These are phyloP conservation scores for Lamprotornis superbus DNA, from an alignment of 2,113 vertebrate species.

Conservation along the genomic window DNA sequence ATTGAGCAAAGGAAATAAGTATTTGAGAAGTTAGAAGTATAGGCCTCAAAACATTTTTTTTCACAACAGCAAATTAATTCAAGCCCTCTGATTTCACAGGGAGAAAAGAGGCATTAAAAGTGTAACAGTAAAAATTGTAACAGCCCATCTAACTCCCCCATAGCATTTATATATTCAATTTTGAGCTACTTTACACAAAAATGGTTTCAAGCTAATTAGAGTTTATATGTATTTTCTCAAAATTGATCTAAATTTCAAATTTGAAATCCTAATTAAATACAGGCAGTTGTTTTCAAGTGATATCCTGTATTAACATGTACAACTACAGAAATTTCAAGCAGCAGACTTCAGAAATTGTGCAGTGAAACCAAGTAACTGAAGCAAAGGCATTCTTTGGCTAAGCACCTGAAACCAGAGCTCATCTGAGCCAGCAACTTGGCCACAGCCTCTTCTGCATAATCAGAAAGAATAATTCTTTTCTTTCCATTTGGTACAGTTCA, in stretches of 20 bases:
- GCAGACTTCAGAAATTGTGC: not conserved
- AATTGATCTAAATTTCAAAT: not conserved
- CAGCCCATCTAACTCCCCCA: not conserved
- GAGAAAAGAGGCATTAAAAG: not conserved
- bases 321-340: not conserved
- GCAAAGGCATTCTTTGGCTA: not conserved
- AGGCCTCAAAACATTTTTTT: not conserved
- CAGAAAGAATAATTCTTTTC: not conserved
- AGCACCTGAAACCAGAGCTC: conserved; percentile 14
- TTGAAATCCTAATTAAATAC: not conserved
- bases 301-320: not conserved
- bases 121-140: not conserved
- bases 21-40: not conserved
- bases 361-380: not conserved
- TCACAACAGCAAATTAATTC: not conserved
- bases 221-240: not conserved
- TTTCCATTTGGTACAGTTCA: not conserved
- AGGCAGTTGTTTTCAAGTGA: not conserved
- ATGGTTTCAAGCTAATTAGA: not conserved
- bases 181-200: not conserved
- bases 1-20: not conserved
- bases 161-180: not conserved
- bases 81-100: not conserved
- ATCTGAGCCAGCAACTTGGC: not conserved
- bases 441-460: not conserved